Conservation (phyloP, 2,888 invertebrate genomes). For the Aethes cnicana region DNA sequence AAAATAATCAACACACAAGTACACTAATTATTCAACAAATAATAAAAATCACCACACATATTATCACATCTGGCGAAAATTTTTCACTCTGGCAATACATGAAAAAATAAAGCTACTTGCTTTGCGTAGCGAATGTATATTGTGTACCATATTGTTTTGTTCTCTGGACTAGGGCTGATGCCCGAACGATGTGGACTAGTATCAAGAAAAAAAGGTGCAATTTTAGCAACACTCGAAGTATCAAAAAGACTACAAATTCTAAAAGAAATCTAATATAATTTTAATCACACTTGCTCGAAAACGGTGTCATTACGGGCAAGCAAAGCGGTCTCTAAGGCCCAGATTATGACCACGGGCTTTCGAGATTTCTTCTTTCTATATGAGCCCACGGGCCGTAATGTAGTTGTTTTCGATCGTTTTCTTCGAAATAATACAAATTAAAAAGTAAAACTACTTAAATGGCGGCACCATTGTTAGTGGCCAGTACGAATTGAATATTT, state of each 20-base stretch:
- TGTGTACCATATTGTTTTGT: conserved; percentile 52
- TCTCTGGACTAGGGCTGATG: conserved; percentile 41
- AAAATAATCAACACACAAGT: no score
- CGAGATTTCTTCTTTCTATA: no score
- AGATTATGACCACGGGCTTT: not conserved
- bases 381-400: no score
- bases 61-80: not conserved
- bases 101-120: conserved; percentile 42
- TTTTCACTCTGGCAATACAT: conserved; percentile 26
- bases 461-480: no score
- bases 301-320: no score
- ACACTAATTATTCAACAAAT: no score
- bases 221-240: conserved; percentile 4
- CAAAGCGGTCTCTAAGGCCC: not conserved
- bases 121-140: conserved; percentile 53
- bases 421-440: no score
- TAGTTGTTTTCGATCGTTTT: no score
- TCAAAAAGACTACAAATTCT: conserved; percentile 11
- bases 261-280: conserved; percentile 13
- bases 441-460: no score
- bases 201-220: conserved; percentile 18
- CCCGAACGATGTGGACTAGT: conserved; percentile 28
- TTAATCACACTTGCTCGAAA: not conserved
- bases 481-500: no score
- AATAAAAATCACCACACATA: not conserved